phyloP scores from a whole-genome alignment of 2,888 invertebrate species.

The Bugulina stolonifera region DNA sequence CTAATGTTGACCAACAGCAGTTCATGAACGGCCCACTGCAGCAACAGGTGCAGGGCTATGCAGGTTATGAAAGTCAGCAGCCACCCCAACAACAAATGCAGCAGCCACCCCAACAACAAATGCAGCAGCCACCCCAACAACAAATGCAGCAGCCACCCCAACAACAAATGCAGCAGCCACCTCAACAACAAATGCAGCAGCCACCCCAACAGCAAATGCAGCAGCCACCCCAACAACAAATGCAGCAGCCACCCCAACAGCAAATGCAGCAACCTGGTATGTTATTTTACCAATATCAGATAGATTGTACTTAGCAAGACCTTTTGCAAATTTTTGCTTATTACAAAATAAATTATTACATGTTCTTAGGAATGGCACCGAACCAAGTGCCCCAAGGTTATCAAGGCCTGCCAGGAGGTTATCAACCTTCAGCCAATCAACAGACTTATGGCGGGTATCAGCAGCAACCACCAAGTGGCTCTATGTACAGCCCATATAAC shows the following conservation, averaged over 20 bases:
- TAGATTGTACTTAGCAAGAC: too few species aligned
- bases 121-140: background rate
- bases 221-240: background rate
- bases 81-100: background rate
- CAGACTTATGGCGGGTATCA: background rate
- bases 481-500: slow-evolving; percentile 1
- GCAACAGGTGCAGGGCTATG: background rate
- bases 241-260: background rate
- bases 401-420: background rate
- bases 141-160: background rate
- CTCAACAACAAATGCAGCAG: background rate
- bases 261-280: background rate
- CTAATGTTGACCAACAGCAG: slow-evolving; percentile 7
- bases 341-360: too few species aligned
- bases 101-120: too few species aligned
- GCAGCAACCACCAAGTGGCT: background rate
- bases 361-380: too few species aligned
- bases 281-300: background rate
- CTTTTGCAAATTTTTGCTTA: too few species aligned
- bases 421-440: background rate
- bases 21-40: background rate
- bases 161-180: background rate
- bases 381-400: background rate
- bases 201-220: background rate
- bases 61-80: background rate